Evolutionary conservation across 1,140 invertebrate species (phyloP), one percentile per base, ranked within the genome.

Genomic region (Marisa cornuarietis): DNA sequence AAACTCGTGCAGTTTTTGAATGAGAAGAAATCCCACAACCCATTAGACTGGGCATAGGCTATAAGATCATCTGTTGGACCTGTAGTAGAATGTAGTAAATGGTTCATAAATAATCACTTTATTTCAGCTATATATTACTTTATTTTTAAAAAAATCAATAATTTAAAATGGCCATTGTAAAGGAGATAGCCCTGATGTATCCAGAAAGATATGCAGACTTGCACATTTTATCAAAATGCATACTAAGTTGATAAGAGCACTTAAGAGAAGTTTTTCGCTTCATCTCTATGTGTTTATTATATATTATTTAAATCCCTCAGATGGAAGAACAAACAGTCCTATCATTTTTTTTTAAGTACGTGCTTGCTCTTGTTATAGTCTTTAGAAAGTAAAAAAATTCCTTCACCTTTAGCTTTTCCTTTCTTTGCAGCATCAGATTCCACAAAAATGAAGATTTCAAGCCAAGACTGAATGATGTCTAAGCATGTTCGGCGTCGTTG

Each of bases 401-500:
- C 52, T 78, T 49, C 20, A 81, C 82, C 79, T 54, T 81, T 68
- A 75, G 80, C 78, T 75, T 80, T 77, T 31, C 80, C 80, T 66
- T 84, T 84, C 76, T 80, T 82, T 22, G 78, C 49, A 5, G 24
- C 66, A 62, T 71, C 63, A 20, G 77, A 20, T 62, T 69, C 68
- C 31, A 78, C 62, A 75, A 81, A 84, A n/a, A 85, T 66, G 5
- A 88, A 58, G 10, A 76, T 85, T 24, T 87, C 84, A 61, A 86
- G 83, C 31, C 88, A 73, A n/a, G 85, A 84, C 31, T 79, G 71
- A 10, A 90, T 73, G 13, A 88, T 82, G 49, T 88, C 85, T 24
- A 90, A 79, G 79, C 84, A 82, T 42, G 85, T 86, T 63, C 88
- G 86, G 6, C 85, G 78, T 66, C 93, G 83, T 85, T 94, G 93